phyloP scores from a whole-genome alignment of 2,888 invertebrate species.

The Meiosimyza decipiens region DNA sequence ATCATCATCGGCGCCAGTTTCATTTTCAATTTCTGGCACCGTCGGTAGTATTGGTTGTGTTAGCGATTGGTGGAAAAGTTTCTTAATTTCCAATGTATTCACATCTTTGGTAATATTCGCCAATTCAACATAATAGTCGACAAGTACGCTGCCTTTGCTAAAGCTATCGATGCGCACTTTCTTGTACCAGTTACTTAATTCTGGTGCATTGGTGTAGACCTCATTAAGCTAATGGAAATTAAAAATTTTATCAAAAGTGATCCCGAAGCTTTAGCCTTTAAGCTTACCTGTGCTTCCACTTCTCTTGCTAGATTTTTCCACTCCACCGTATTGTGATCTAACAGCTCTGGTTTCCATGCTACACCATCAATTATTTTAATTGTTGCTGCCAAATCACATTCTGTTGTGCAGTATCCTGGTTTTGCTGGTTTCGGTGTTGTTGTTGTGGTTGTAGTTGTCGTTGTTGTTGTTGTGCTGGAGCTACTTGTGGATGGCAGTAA shows the following conservation, averaged over 20 bases:
- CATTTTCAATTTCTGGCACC: conserved; percentile 68
- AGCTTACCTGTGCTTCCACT: conserved; percentile 79
- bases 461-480: conserved; percentile 71
- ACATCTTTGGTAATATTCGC: conserved; percentile 78
- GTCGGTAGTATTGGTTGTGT: conserved; percentile 60
- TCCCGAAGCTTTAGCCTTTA: too few relatives aligned
- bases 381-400: conserved; percentile 88
- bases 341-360: conserved; percentile 85
- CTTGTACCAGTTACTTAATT: conserved; percentile 84
- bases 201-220: conserved; percentile 80
- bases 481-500: conserved; percentile 62
- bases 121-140: conserved; percentile 88
- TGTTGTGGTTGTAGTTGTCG: conserved; percentile 77
- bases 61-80: conserved; percentile 74
- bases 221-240: conserved; percentile 76
- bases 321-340: conserved; percentile 87
- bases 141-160: conserved; percentile 86
- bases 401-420: conserved; percentile 80
- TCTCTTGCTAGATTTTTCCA: conserved; percentile 86
- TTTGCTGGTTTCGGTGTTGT: conserved; percentile 78
- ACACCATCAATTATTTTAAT: conserved; percentile 85
- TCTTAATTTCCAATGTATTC: conserved; percentile 78
- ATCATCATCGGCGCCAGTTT: conserved; percentile 66
- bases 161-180: conserved; percentile 89
- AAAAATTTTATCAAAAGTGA: background rate